These are phyloP conservation scores for Nomada lathburiana DNA, from an alignment of 2,888 invertebrate species.

Conservation along the genomic window DNA sequence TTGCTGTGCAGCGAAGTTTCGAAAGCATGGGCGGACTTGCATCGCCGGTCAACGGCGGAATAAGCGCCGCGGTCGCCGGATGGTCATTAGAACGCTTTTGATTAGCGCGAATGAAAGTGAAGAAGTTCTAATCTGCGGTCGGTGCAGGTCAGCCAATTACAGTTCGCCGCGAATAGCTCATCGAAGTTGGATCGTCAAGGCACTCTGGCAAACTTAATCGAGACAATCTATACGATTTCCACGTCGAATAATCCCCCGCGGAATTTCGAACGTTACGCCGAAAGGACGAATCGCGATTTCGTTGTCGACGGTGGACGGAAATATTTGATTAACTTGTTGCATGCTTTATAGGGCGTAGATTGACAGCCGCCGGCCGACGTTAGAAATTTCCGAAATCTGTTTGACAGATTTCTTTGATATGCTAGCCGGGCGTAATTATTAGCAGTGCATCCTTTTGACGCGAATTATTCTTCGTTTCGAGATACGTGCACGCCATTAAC, in stretches of 20 bases:
- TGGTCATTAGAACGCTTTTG: slow-evolving; percentile 51
- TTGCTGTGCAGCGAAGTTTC: slow-evolving; percentile 34
- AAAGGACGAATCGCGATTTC: not conserved
- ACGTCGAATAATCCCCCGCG: slow-evolving; percentile 40
- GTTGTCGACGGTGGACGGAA: not conserved
- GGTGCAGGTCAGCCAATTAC: slow-evolving; percentile 73
- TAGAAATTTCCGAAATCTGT: too few species aligned
- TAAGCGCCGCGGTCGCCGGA: slow-evolving; percentile 34
- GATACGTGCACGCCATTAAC: too few species aligned
- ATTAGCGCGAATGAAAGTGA: slow-evolving; percentile 62
- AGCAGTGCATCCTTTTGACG: too few species aligned
- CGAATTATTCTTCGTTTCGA: too few species aligned
- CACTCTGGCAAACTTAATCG: slow-evolving; percentile 49
- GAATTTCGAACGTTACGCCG: not conserved
- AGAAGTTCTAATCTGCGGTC: slow-evolving; percentile 69
- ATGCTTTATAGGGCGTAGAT: too few species aligned
- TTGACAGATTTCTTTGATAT: too few species aligned
- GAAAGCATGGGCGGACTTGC: slow-evolving; percentile 27
- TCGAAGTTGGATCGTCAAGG: slow-evolving; percentile 69
- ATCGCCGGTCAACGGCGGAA: slow-evolving; percentile 26
- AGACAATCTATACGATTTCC: slow-evolving; percentile 52
- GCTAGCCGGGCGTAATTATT: too few species aligned
- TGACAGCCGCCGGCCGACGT: too few species aligned
- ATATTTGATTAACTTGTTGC: too few species aligned
- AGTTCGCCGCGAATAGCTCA: slow-evolving; percentile 49